These are phyloP conservation scores for Agrochola macilenta DNA, from an alignment of 2,888 invertebrate genomes.

Conservation along the genomic window DNA sequence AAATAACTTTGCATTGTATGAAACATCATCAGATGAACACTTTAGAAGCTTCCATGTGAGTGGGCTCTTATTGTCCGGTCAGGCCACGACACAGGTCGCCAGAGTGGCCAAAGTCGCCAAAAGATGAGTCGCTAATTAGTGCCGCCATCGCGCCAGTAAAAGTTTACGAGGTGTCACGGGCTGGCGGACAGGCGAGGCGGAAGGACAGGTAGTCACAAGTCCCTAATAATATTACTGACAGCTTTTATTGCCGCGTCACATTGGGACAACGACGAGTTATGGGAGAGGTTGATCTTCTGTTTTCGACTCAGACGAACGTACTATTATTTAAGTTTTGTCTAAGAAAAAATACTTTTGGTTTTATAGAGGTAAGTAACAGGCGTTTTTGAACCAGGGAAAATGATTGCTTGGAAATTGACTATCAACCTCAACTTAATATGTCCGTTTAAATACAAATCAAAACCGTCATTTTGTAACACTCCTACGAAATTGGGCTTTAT, in stretches of 20 bases:
- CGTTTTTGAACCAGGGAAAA: background rate
- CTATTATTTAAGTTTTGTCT: background rate
- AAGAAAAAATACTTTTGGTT: background rate
- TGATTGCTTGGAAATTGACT: background rate
- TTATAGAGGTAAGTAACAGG: background rate
- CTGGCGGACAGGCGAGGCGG: background rate
- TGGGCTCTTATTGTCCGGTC: background rate
- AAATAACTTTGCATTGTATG: conserved; percentile 37
- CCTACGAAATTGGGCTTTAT: no score
- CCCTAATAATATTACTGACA: conserved; percentile 37
- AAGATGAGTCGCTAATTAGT: conserved; percentile 14
- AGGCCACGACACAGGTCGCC: background rate
- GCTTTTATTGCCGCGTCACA: conserved; percentile 3
- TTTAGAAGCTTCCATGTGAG: background rate
- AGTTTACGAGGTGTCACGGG: conserved; percentile 25
- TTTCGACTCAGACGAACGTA: no score
- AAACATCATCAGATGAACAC: conserved; percentile 7
- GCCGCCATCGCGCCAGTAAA: conserved; percentile 23
- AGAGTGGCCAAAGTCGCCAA: background rate
- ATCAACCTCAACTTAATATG: background rate
- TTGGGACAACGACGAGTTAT: conserved; percentile 7
- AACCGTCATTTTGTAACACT: background rate
- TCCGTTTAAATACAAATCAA: background rate
- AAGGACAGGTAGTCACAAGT: conserved; percentile 14
- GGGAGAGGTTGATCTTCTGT: background rate